Base-by-base conservation (phyloP, 2,113 vertebrate genomes). In the Cacatua alba region DNA sequence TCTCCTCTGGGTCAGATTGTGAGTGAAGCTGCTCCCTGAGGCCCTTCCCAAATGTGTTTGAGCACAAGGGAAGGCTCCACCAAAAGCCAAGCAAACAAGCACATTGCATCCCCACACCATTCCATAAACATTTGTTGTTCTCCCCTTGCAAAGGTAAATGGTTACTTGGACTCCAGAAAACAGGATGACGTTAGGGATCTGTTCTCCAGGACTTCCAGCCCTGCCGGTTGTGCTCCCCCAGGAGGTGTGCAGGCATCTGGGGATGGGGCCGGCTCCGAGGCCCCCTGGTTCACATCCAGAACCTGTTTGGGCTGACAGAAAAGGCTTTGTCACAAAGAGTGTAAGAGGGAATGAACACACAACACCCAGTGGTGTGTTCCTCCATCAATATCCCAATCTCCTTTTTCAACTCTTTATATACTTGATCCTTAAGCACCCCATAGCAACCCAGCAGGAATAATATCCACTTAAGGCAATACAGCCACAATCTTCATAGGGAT, bases 201-300 rank as follows among this genome's bases (percentile, higher is more conserved):
- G 28, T 13, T 67, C 52, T 65, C 52, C 53, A 13, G 29, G 78
- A 29, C 8, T 11, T 57, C 11, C 44, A 29, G 20, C 62, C 43
- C 62, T 0, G 0, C 1, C 1, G 39, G 33, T 9, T 51, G 24
- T 55, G 48, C 16, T 43, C 37, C 43, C 10, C 2, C 0, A 11
- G 13, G 2, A 19, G 21, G 57, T 18, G 37, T 4, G 9, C 24
- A 15, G 67, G 13, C 19, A 8, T 6, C 35, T 13, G 70, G 60
- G 60, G 29, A 17, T 18, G 31, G 37, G 48, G 46, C 31, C 7
- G 9, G 12, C 23, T 6, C 35, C 3, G 2, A 48, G 33, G 6
- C 13, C 44, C 26, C 9, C 11, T 12, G 53, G 17, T 31, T 33
- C 24, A 1, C 63, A 43, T 28, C 62, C 68, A 57, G 62, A 41